Conservation (phyloP, 2,888 invertebrate genomes). For the Scaptomyza polygonia region DNA sequence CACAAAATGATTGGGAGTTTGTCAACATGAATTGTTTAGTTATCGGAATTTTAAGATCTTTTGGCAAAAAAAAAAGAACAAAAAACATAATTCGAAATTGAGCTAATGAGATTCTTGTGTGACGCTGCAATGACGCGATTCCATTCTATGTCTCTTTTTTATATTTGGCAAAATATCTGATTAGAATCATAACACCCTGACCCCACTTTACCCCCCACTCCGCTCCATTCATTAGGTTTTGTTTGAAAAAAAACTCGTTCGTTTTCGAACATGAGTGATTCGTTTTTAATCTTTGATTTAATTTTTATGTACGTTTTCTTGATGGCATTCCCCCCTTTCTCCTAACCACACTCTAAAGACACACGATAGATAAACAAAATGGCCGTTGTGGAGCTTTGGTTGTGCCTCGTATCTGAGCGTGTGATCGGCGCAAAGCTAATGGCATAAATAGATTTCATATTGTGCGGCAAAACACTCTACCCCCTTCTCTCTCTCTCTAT, state of each 20-base stretch:
- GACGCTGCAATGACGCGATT: conserved; percentile 45
- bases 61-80: conserved; percentile 21
- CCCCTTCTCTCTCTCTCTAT: neutral
- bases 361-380: conserved; percentile 54
- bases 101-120: conserved; percentile 67
- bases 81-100: conserved; percentile 57
- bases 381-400: conserved; percentile 33
- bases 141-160: conserved; percentile 11
- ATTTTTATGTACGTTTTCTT: conserved; percentile 49
- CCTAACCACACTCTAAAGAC: too few species aligned
- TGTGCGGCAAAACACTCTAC: conserved; percentile 30
- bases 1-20: conserved; percentile 61
- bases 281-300: conserved; percentile 75
- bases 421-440: conserved; percentile 76
- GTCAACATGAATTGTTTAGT: conserved; percentile 36
- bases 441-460: conserved; percentile 80
- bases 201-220: neutral
- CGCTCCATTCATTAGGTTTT: conserved; percentile 5
- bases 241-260: conserved; percentile 39
- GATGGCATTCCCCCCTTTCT: conserved; percentile 10
- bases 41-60: conserved; percentile 43
- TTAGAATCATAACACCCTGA: conserved; percentile 34
- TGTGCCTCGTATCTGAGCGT: conserved; percentile 44
- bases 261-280: conserved; percentile 72
- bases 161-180: conserved; percentile 45